Conservation (phyloP, 2,797 vertebrate species). For the Kryptopterus vitreolus region DNA sequence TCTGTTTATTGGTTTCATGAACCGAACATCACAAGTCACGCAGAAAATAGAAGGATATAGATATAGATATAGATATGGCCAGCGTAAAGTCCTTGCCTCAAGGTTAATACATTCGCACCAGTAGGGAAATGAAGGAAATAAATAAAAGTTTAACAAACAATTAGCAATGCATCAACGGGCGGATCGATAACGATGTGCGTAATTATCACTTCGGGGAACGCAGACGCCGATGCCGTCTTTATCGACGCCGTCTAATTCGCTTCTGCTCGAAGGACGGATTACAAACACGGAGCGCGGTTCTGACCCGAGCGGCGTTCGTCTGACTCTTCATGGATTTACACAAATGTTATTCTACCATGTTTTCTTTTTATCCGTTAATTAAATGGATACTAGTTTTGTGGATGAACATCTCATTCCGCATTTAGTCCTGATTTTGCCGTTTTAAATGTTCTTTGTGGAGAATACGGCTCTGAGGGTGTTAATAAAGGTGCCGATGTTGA, state of each 20-base stretch:
- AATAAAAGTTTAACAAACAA: slow-evolving; percentile 74
- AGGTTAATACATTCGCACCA: slow-evolving; percentile 70
- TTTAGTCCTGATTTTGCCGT: too few species aligned
- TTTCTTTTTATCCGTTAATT: not conserved
- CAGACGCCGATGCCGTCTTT: slow-evolving; percentile 71
- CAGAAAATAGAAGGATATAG: slow-evolving; percentile 10
- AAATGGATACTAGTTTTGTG: too few species aligned
- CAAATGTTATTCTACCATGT: not conserved
- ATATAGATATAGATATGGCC: too few species aligned
- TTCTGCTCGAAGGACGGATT: slow-evolving; percentile 70
- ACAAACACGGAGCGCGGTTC: slow-evolving; percentile 71
- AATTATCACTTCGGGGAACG: slow-evolving; percentile 81
- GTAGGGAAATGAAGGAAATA: slow-evolving; percentile 70
- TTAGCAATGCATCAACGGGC: slow-evolving; percentile 77
- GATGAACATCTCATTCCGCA: too few species aligned
- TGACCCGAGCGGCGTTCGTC: slow-evolving; percentile 17
- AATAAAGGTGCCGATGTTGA: too few species aligned
- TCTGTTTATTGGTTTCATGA: slow-evolving; percentile 58
- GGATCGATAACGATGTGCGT: slow-evolving; percentile 78
- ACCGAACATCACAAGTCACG: slow-evolving; percentile 43
- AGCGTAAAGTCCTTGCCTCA: slow-evolving; percentile 61
- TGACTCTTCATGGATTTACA: not conserved
- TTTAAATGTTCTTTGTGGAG: too few species aligned
- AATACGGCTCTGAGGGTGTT: too few species aligned
- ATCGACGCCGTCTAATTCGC: slow-evolving; percentile 72